Base-by-base conservation (phyloP, 2,888 invertebrate genomes). In the Alcis repandata region DNA sequence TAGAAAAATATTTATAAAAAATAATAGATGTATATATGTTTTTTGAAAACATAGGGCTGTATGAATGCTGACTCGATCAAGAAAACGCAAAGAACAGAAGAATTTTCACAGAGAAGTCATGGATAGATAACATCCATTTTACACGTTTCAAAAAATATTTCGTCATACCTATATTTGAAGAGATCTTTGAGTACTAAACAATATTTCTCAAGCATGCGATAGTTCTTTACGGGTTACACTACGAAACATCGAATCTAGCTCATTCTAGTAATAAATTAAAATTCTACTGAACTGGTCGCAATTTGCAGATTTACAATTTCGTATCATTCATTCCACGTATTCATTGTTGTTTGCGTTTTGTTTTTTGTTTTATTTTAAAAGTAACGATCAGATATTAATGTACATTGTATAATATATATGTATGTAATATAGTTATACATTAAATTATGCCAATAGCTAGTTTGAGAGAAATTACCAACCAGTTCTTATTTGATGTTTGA, bases 91-190 rank as follows among this genome's bases (percentile, higher is more conserved):
- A 63, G 63, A 76, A 66, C 69, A 63, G 52, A 78, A 78, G 73
- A 65, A 73, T 77, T 80, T 78, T 72, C 75, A 80, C 60, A 66
- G 60, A 73, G 77, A 73, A 81, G 77, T 78, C 79, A 79, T 75
- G 81, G 76, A 83, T 83, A 85, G 87, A 85, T 79, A 76, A 75
- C 60, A 67, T 73, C 69, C 70, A 68, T 77, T 81, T 89, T 91
- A 91, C 86, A 91, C 78, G 83, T 87, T 85, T 91, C 91, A 88
- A 91, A 91, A 90, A 91, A 91, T 91, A 91, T 79, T 80, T 80
- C 76, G 64, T 73, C 64, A n/a, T n/a, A n/a, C n/a, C 62, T 69
- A 68, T 70, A 54, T 73, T 68, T 58, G 62, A 68, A 68, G 75
- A 75, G 73, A 69, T 84, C 32, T 83, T 85, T 82, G 88, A 89